Base-by-base conservation (phyloP, 1,140 invertebrate species). In the Agraylea sexmaculata region DNA sequence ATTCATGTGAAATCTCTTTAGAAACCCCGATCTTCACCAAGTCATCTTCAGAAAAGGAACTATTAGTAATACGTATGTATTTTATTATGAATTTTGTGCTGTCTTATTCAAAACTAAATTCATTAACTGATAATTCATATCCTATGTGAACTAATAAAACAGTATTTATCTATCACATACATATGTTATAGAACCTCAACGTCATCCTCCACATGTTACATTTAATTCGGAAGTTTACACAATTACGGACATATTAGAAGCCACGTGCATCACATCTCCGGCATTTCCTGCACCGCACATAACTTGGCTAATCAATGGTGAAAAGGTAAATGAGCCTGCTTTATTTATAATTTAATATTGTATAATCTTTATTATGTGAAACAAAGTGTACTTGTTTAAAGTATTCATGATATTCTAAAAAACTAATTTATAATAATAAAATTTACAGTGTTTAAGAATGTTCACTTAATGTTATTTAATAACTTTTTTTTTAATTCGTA, bases 261-360 rank as follows among this genome's bases (percentile, higher is more conserved):
- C 81, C 4, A 79, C 82, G 46, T 86, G 83, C 55, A 80, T 80
- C 41, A 84, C 82, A 25, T 72, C 75, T 15, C 70, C 76, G 1
- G 78, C 82, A 2, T 68, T 71, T 45, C 84, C 83, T 16, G 74
- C 80, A 13, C 81, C 83, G 4, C 74, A 83, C 52, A 74, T 88
- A 53, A 83, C 80, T 35, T 87, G 83, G 83, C 70, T 83, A 48
- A 77, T 87, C 54, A 87, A 88, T 60, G 78, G 77, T 45, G 71
- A 78, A 56, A 78, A 81, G 75, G 83, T 86, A 73, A 72, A 59
- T 64, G 49, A n/a, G n/a, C n/a, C n/a, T n/a, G n/a, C n/a, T n/a
- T n/a, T n/a, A 16, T 36, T 20, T 20, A 2, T 22, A n/a, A 30
- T 29, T 21, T 27, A 47, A 35, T 17, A 6, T 8, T 13, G 5